Base-by-base conservation (phyloP, 2,888 invertebrate species). In the Eupithecia insigniata region DNA sequence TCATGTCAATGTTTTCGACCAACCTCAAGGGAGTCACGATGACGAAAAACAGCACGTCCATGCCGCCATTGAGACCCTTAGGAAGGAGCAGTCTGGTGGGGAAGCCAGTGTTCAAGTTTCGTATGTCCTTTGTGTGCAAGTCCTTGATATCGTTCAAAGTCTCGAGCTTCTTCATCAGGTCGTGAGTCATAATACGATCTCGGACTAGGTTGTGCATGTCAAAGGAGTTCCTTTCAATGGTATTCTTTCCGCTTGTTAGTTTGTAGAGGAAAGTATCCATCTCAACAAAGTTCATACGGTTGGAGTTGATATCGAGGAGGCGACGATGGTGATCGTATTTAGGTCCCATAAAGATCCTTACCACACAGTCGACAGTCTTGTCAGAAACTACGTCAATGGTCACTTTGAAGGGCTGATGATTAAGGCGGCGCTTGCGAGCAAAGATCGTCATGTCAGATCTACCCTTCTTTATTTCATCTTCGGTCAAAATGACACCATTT, bases 41-140 rank as follows among this genome's bases (percentile, higher is more conserved):
- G 67, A 96, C 95, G 89, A 96, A 96, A 62, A 97, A 80, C 83
- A 95, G 93, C 93, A 95, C 95, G 32, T 95, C 94, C 90, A 96
- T 92, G 68, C 97, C 97, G 73, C 95, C 95, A 68, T 91, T 89
- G 78, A 88, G 95, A 84, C 97, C 97, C 82, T 93, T 96, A 60
- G 97, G 97, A 69, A 97, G 90, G 58, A 97, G 85, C 61, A 97
- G 92, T 80, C 97, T 96, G 34, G 95, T 94, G 3, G 97, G 97
- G 95, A 96, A 96, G 67, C 96, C 96, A 76, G 95, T 96, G 82
- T 96, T 92, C 79, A 92, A 89, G 83, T 93, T 93, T 69, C 84
- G 92, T 65, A 93, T 79, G 73, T 92, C 92, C 78, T 90, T 92
- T 0, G 80, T 43, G 2, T 89, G 78, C 18, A 92, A 66, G 66